phyloP scores from a whole-genome alignment of 1,140 invertebrate species.

The Hylyphantes graminicola region DNA sequence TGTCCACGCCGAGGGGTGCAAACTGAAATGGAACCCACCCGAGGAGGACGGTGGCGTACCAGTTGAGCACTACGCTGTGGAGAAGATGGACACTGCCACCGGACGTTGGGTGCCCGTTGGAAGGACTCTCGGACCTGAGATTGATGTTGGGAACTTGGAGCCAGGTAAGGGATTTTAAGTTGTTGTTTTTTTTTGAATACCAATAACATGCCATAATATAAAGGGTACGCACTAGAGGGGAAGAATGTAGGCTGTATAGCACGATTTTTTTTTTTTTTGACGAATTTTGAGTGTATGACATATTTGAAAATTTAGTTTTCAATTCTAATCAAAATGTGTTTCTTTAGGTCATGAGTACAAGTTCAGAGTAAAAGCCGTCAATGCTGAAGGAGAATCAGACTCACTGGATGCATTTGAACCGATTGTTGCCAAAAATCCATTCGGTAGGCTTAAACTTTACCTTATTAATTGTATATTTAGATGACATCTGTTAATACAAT shows the following conservation, averaged over 20 bases:
- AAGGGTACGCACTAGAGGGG: too few species aligned
- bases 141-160: constrained; percentile 87
- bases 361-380: constrained; percentile 97
- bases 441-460: constrained; percentile 77
- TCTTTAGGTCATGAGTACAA: constrained; percentile 92
- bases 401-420: constrained; percentile 93
- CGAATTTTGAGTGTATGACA: neutral
- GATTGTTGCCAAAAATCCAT: constrained; percentile 96
- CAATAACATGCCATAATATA: too few species aligned
- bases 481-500: too few species aligned
- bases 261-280: neutral
- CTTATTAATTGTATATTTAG: neutral
- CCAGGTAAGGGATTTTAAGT: constrained; percentile 74
- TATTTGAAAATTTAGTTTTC: constrained; percentile 69
- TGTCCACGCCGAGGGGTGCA: constrained; percentile 90
- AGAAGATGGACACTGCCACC: constrained; percentile 93
- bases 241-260: neutral
- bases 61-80: constrained; percentile 93
- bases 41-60: constrained; percentile 96
- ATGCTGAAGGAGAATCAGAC: constrained; percentile 96
- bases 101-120: constrained; percentile 91
- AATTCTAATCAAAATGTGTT: neutral
- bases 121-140: constrained; percentile 82
- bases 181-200: too few species aligned
- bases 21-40: constrained; percentile 90